Evolutionary conservation across 2,113 vertebrate species (phyloP).

Genomic region (Phaethon lepturus): DNA sequence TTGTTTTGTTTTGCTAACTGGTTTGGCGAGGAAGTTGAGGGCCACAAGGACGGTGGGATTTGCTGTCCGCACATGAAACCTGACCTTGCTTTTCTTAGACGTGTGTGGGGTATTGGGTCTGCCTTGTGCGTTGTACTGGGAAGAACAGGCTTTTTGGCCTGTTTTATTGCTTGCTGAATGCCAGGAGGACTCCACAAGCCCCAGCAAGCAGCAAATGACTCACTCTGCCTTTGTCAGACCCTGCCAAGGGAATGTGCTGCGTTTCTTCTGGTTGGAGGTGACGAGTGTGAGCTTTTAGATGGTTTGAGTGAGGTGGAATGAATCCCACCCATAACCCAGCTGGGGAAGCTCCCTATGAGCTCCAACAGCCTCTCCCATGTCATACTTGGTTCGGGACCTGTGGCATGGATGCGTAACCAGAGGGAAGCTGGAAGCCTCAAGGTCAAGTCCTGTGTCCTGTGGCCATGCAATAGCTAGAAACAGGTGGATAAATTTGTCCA

Average conservation of each 20-base stretch:
- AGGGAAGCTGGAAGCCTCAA: not conserved
- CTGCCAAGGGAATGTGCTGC: not conserved
- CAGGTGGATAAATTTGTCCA: not conserved
- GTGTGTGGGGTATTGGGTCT: not conserved
- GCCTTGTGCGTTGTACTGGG: accelerated
- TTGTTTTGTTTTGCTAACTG: not conserved
- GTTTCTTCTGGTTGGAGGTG: not conserved
- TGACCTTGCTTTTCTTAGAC: not conserved
- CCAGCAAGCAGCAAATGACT: conserved; percentile 28
- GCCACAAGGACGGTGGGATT: not conserved
- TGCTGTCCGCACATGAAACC: not conserved
- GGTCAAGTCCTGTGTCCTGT: not conserved
- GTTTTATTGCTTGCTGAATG: not conserved
- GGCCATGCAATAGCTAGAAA: not conserved
- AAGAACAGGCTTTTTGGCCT: not conserved
- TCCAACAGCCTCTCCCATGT: not conserved
- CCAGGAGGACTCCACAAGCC: conserved; percentile 39
- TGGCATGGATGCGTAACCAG: not conserved
- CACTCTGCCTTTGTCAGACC: conserved; percentile 24
- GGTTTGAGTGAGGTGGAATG: not conserved
- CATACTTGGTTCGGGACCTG: accelerated
- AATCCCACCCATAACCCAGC: not conserved
- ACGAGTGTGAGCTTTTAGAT: not conserved
- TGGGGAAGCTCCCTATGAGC: not conserved
- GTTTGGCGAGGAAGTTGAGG: not conserved